phyloP scores from a whole-genome alignment of 2,797 vertebrate species.

The Siniperca scherzeri region DNA sequence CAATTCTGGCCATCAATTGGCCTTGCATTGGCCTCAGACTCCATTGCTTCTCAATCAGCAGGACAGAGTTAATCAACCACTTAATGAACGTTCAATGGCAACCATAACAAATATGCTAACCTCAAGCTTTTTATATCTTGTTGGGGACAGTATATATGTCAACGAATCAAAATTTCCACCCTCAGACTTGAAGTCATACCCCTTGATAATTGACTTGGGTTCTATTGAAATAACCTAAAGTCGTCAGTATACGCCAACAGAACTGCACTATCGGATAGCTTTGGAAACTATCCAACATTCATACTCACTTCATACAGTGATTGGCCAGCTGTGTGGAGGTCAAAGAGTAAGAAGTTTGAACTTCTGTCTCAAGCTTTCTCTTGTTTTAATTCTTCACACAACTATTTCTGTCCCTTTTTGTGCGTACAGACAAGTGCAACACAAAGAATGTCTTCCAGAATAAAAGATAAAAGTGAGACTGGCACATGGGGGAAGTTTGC shows the following conservation, averaged over 20 bases:
- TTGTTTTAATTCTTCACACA: not conserved
- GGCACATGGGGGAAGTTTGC: no score
- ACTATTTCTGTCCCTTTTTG: not conserved
- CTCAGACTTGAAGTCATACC: not conserved
- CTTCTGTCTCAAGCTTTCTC: not conserved
- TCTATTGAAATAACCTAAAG: not conserved
- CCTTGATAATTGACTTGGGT: not conserved
- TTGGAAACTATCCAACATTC: not conserved
- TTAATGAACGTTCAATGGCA: constrained; percentile 18
- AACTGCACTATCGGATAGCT: not conserved
- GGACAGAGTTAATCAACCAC: constrained; percentile 40
- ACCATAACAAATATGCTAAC: not conserved
- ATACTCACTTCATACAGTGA: not conserved
- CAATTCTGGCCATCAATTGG: constrained; percentile 66
- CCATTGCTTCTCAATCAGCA: constrained; percentile 44
- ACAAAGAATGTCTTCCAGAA: not conserved
- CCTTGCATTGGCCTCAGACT: constrained; percentile 15
- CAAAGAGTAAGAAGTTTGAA: not conserved
- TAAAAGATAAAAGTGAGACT: no score
- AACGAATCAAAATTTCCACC: not conserved
- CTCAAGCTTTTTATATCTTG: not conserved
- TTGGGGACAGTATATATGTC: not conserved
- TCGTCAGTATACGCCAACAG: not conserved
- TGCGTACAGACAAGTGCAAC: not conserved
- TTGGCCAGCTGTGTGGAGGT: not conserved